These are phyloP conservation scores for Potorous gilbertii DNA, from an alignment of 2,797 vertebrate species.

Conservation along the genomic window DNA sequence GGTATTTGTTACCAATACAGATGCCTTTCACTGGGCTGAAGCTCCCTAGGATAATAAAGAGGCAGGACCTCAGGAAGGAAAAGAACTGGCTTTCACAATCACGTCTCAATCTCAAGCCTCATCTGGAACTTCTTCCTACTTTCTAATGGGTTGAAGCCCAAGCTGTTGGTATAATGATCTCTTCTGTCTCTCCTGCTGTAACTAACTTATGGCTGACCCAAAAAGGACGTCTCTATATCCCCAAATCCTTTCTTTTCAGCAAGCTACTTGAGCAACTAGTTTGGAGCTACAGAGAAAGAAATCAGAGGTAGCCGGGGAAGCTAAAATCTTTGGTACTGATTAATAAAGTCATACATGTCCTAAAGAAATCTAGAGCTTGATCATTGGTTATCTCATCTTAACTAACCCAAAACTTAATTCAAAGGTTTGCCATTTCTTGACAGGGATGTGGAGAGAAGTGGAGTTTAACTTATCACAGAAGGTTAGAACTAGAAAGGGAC, in stretches of 20 bases:
- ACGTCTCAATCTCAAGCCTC: neutral
- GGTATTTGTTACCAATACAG: neutral
- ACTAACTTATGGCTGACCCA: neutral
- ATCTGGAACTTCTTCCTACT: neutral
- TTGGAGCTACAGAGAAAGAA: neutral
- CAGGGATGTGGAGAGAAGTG: neutral
- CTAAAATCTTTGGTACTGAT: neutral
- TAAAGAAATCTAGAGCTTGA: neutral
- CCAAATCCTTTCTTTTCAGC: neutral
- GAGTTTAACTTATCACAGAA: neutral
- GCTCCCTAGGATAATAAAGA: neutral
- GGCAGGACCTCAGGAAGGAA: neutral
- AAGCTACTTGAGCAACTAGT: neutral
- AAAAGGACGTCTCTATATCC: neutral
- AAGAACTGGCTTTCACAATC: neutral
- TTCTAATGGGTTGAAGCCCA: neutral
- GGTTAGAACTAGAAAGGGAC: neutral
- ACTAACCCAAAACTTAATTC: no score
- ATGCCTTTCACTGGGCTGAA: neutral
- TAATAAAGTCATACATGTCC: neutral
- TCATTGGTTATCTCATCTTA: neutral
- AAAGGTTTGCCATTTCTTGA: neutral
- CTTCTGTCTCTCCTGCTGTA: neutral
- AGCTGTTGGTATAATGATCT: neutral
- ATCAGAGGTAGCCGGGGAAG: neutral